These are phyloP conservation scores for Chanos chanos DNA, from an alignment of 2,797 vertebrate genomes.

Conservation along the genomic window DNA sequence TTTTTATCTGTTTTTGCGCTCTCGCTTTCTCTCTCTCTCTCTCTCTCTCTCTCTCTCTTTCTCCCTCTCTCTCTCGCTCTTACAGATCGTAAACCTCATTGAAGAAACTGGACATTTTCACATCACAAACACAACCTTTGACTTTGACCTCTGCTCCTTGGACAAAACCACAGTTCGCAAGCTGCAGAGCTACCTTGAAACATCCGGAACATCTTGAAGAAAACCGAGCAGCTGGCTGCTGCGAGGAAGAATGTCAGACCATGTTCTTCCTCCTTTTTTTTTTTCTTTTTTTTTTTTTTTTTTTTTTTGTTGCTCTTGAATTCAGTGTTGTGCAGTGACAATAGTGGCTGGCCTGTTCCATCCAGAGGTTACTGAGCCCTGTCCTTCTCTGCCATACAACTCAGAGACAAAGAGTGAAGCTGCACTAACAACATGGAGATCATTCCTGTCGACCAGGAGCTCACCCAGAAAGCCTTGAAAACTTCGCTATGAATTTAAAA, in stretches of 20 bases:
- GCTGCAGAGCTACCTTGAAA: conserved; percentile 96
- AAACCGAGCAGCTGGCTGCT: conserved; percentile 68
- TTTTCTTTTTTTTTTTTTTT: conserved; percentile 36
- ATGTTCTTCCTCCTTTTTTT: conserved; percentile 38
- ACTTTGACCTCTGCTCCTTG: conserved; percentile 98
- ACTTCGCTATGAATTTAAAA: conserved; percentile 48
- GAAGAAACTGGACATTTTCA: conserved; percentile 99
- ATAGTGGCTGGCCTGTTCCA: conserved; percentile 59
- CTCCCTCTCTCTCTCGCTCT: conserved; percentile 4
- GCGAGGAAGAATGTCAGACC: conserved; percentile 46
- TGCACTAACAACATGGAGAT: conserved; percentile 60
- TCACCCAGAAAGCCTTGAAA: conserved; percentile 92
- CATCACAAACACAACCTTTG: conserved; percentile 98
- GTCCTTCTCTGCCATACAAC: conserved; percentile 39
- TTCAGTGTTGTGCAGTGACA: conserved; percentile 62
- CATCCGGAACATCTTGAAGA: conserved; percentile 86
- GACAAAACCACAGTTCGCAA: conserved; percentile 98
- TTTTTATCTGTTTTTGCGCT: too few relatives aligned
- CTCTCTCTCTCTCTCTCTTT: neutral
- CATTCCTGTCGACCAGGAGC: conserved; percentile 76
- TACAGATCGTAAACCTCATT: conserved; percentile 97
- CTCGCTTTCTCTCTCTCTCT: neutral
- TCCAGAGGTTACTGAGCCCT: conserved; percentile 66
- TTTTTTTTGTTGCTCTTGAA: conserved; percentile 20
- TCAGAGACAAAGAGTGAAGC: conserved; percentile 39